Evolutionary conservation across 92 coral and sea anemone species (phyloP).

Genomic region (Zoanthus sansibaricus): DNA sequence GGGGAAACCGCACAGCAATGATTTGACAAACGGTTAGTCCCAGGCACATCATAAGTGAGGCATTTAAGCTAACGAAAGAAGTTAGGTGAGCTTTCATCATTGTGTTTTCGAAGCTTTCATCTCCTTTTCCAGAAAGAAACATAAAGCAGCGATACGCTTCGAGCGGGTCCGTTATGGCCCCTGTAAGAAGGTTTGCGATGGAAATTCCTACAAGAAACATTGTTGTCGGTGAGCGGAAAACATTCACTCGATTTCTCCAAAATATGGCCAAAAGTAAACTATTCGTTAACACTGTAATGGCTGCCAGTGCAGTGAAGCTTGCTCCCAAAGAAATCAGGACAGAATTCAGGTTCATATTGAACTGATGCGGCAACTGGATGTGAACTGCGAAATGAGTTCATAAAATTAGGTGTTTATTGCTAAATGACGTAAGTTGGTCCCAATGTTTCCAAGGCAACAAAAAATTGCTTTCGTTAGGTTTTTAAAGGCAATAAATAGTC

Average conservation of each 20-base stretch:
- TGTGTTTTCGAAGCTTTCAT: slow-evolving; percentile 24
- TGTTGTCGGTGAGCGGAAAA: slow-evolving; percentile 16
- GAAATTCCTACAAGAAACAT: slow-evolving; percentile 27
- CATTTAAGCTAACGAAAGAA: slow-evolving; percentile 28
- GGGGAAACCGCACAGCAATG: slow-evolving; percentile 32
- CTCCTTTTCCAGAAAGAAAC: background rate
- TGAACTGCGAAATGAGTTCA: background rate
- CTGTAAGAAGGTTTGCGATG: slow-evolving; percentile 31
- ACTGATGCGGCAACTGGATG: background rate
- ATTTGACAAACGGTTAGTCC: slow-evolving; percentile 28
- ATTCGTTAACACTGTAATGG: slow-evolving; percentile 8
- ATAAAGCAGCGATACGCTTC: slow-evolving; percentile 34
- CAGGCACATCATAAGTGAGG: slow-evolving; percentile 23
- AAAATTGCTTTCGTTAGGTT: no score
- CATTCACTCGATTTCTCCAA: slow-evolving; percentile 26
- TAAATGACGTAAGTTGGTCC: background rate
- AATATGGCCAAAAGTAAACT: background rate
- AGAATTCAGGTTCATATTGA: background rate
- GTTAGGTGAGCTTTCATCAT: slow-evolving; percentile 36
- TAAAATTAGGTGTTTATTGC: background rate
- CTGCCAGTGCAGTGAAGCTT: slow-evolving; percentile 6
- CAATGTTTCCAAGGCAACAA: no score
- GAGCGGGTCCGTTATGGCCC: slow-evolving; percentile 30
- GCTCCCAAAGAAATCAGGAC: slow-evolving; percentile 15
- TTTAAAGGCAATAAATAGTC: no score